Conservation (phyloP, 2,888 invertebrate species). For the Cephus pulcher region DNA sequence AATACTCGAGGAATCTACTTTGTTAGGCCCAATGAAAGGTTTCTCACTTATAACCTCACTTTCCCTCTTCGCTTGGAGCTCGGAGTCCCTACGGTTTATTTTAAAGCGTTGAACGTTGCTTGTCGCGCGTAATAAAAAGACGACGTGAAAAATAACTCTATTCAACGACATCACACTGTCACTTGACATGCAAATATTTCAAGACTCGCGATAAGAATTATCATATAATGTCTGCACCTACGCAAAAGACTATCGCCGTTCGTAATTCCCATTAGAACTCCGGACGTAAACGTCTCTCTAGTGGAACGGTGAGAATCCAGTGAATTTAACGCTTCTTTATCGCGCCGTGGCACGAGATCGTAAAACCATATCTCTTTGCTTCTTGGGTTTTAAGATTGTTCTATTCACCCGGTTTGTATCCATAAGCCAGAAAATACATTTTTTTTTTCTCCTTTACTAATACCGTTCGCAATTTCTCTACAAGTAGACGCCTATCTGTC, state of each 20-base stretch:
- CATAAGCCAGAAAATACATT: not conserved
- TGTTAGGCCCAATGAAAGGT: not conserved
- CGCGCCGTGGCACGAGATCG: not conserved
- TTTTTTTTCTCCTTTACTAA: not conserved
- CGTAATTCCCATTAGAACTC: not conserved
- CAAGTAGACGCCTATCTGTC: not conserved
- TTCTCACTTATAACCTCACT: not conserved
- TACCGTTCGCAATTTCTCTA: slow-evolving; percentile 2
- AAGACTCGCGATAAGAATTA: not conserved
- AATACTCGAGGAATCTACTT: not conserved
- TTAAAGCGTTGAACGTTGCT: not conserved
- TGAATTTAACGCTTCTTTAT: not conserved
- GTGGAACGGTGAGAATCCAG: not conserved
- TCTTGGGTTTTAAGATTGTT: not conserved
- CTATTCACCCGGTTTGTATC: not conserved
- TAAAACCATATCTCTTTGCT: not conserved
- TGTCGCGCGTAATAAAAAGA: not conserved
- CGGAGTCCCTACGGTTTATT: not conserved
- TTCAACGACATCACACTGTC: not conserved
- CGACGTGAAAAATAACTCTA: not conserved
- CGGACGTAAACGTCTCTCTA: not conserved
- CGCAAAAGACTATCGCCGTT: not conserved
- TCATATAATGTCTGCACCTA: not conserved
- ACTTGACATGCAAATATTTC: not conserved
- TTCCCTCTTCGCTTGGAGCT: not conserved